Conservation (phyloP, 2,113 vertebrate species). For the Heterotilapia buettikoferi region DNA sequence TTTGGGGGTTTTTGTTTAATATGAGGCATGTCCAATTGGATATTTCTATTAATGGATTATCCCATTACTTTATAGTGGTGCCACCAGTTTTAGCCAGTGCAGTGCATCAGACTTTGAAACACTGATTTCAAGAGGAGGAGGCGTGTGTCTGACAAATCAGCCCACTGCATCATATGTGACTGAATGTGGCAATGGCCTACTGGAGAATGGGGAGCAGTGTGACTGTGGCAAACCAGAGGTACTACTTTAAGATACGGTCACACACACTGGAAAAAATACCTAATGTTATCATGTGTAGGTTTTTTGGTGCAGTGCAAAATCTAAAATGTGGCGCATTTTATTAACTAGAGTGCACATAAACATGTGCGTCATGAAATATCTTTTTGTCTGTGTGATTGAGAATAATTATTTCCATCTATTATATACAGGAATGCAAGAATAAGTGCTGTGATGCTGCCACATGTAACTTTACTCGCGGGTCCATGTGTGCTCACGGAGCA, state of each 20-base stretch:
- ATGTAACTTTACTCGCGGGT: constrained; percentile 75
- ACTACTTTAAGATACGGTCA: neutral
- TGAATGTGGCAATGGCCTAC: too few species aligned
- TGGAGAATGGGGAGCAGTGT: too few species aligned
- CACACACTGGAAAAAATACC: neutral
- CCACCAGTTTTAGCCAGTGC: too few species aligned
- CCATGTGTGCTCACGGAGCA: constrained; percentile 73
- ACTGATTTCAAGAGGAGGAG: too few species aligned
- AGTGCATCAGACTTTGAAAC: too few species aligned
- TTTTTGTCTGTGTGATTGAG: neutral
- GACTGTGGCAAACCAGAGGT: too few species aligned
- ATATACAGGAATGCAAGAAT: constrained; percentile 74
- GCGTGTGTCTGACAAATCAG: too few species aligned
- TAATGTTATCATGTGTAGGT: neutral
- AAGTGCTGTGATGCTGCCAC: constrained; percentile 80
- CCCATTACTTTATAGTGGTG: too few species aligned
- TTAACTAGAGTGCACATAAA: neutral
- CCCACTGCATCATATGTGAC: too few species aligned
- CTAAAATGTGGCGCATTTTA: neutral
- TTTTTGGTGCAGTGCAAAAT: neutral
- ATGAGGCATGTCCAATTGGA: too few species aligned
- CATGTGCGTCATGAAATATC: neutral
- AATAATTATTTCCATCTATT: neutral
- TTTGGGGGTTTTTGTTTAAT: too few species aligned
- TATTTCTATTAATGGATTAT: too few species aligned